Percentiles rank a stretch among this genome's conserved stretches.
These are phyloP conservation scores for Piliocolobus tephrosceles DNA, from an alignment of 2,113 vertebrate genomes.

Conservation along the genomic window DNA sequence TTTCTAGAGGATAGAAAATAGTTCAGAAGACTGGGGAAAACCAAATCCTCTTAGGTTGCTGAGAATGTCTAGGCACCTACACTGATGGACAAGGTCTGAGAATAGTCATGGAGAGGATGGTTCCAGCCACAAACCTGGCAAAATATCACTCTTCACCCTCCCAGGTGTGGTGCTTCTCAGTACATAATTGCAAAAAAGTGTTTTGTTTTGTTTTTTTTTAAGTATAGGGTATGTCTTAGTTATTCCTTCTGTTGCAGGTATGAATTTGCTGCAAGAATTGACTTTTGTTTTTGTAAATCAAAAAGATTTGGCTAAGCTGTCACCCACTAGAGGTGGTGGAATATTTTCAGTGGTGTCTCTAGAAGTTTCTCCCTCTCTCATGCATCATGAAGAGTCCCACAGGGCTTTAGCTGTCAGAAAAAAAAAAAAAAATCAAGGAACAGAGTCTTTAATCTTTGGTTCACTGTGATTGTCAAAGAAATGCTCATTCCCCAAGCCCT, in stretches of 20 bases:
- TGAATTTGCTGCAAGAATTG: background rate
- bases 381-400: too few species aligned
- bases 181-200: background rate
- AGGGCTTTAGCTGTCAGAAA: background rate
- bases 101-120: background rate
- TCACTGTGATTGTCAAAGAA: background rate
- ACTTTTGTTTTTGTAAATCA: background rate
- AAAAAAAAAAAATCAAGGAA: background rate
- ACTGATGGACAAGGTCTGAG: background rate
- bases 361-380: background rate
- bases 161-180: background rate
- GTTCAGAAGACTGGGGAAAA: too few species aligned
- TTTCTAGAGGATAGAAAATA: background rate
- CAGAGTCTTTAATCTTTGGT: background rate
- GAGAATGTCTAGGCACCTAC: background rate
- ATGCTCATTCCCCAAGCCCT: background rate
- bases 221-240: background rate
- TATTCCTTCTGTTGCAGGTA: background rate
- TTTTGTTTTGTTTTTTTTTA: accelerated
- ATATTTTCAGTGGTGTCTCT: background rate
- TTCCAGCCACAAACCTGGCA: background rate
- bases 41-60: background rate
- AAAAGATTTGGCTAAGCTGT: background rate
- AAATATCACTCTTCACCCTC: background rate
- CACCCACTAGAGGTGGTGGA: background rate